phyloP scores from a whole-genome alignment of 2,113 vertebrate genomes.

The Nothocercus nigrocapillus region DNA sequence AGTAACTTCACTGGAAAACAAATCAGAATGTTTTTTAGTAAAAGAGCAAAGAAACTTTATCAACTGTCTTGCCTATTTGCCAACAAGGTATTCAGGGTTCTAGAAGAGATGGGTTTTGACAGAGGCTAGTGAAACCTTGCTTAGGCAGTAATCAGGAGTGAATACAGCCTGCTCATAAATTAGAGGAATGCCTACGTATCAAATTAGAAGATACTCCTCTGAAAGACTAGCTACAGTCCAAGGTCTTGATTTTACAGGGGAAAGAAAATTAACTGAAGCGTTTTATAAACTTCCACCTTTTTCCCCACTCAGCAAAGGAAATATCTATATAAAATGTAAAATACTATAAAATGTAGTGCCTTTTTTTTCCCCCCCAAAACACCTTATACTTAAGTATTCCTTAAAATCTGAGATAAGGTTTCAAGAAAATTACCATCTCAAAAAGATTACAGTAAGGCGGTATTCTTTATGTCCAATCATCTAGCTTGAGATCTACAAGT shows the following conservation, averaged over 20 bases:
- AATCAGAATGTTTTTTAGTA: background rate
- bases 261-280: background rate
- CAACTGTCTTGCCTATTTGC: background rate
- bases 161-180: background rate
- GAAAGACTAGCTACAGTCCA: background rate
- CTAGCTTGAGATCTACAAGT: background rate
- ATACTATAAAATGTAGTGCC: background rate
- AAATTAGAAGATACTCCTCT: background rate
- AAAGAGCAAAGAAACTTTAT: background rate
- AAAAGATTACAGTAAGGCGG: background rate
- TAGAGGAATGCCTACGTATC: background rate
- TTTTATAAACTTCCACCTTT: background rate
- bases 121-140: background rate
- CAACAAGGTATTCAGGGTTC: background rate
- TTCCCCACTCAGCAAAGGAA: background rate
- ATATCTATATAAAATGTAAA: rapidly evolving
- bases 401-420: rapidly evolving
- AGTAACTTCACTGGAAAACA: background rate
- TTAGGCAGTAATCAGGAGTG: background rate
- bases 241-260: background rate
- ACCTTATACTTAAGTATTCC: background rate
- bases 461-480: background rate
- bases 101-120: background rate
- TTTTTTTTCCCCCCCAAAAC: background rate
- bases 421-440: background rate